A percentile compares a stretch with the other conserved stretches of the same genome.
phyloP scores from a whole-genome alignment of 2,888 invertebrate species.

The Ypsolopha sequella region DNA sequence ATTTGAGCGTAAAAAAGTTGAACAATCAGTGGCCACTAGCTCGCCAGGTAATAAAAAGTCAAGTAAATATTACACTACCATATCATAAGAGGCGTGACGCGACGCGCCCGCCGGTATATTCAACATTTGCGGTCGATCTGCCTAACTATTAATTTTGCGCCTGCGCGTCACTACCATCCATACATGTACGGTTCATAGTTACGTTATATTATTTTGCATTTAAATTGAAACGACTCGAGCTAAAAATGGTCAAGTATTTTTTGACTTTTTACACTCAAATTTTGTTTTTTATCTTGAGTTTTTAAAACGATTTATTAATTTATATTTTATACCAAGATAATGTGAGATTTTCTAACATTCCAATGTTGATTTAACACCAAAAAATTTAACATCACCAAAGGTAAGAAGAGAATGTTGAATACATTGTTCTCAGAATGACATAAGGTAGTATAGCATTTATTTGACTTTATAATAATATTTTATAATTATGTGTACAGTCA shows the following conservation, averaged over 20 bases:
- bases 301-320: constrained; percentile 37
- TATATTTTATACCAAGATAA: constrained; percentile 18
- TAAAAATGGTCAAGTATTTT: constrained; percentile 71
- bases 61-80: constrained; percentile 73
- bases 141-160: constrained; percentile 17
- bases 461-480: constrained; percentile 58
- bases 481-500: constrained; percentile 9
- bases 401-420: constrained; percentile 52
- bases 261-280: constrained; percentile 73
- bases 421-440: constrained; percentile 45
- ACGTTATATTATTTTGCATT: constrained; percentile 60
- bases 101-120: not conserved
- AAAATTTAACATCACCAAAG: constrained; percentile 55
- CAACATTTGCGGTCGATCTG: not conserved
- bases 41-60: constrained; percentile 73
- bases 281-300: constrained; percentile 41
- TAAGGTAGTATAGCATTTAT: constrained; percentile 72
- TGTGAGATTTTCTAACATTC: constrained; percentile 60
- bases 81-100: constrained; percentile 43
- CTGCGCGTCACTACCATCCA: constrained; percentile 30
- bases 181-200: constrained; percentile 42
- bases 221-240: constrained; percentile 44
- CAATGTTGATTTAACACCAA: constrained; percentile 52
- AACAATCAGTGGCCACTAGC: constrained; percentile 73
- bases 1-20: constrained; percentile 75